Evolutionary conservation across 1,140 invertebrate species (phyloP), one percentile per base, ranked within the genome.

Genomic region (Drosophila leontia): DNA sequence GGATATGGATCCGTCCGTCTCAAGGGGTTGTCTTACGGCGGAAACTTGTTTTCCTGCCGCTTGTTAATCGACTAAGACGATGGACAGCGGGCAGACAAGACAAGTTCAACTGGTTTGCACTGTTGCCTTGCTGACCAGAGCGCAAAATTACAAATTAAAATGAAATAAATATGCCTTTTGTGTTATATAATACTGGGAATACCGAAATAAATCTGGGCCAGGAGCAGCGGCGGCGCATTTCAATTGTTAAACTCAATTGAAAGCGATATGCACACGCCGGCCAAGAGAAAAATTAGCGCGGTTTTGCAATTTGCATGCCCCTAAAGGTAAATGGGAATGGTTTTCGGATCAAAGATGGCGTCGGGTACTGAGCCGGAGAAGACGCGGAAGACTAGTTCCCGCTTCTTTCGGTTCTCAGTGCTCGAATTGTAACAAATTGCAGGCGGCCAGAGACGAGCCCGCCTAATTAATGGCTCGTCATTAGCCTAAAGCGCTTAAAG

Each of bases 101-200:
- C 85, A 75, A 85, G 85, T 91, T 85, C 64, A 80, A 90, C 85
- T 90, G 85, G 85, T 90, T 91, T 90, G 41, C 53, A 60, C 70
- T 72, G 67, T 35, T 50, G 69, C 53, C 68, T 60, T 48, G 44
- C 81, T 90, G 84, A 90, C 86, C 85, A 88, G 61, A 88, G 85
- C 85, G 86, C 85, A 82, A 90, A 90, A 90, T 90, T 90, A 90
- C 85, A 90, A 90, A 90, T 90, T 90, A 90, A 90, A 90, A 90
- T 62, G 85, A 90, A 90, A 90, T 90, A 90, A 90, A 90, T 90
- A 90, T 82, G 86, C 86, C 85, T 82, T 88, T 88, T 88, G 84
- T 88, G 84, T 88, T 88, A 69, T 75, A 81, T 80, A 80, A 84
- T 70, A 63, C 68, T 79, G 51, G 57, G 53, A 69, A 80, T 12